phyloP scores from a whole-genome alignment of 2,888 invertebrate species.

The Eupithecia subfuscata region DNA sequence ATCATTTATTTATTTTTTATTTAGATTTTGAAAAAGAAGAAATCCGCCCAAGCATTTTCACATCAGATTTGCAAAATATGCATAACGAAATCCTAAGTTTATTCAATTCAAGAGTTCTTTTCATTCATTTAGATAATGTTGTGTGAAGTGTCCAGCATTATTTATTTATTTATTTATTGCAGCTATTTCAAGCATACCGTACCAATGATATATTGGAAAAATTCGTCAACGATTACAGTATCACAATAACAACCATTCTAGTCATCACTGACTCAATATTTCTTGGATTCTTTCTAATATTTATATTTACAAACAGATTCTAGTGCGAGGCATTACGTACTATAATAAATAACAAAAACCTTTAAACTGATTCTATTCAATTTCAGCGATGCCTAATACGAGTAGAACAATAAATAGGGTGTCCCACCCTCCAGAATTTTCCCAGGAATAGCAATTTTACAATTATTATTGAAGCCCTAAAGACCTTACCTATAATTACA shows the following conservation, averaged over 20 bases:
- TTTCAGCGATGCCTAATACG: constrained; percentile 4
- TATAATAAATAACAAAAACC: no score
- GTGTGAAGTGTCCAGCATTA: no score
- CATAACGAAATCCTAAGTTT: neutral
- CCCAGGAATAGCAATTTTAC: neutral
- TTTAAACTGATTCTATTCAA: neutral
- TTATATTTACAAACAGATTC: neutral
- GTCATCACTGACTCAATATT: constrained; percentile 5
- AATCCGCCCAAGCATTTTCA: neutral
- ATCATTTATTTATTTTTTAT: no score
- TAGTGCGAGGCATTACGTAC: neutral
- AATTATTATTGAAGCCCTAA: neutral
- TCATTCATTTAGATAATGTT: no score
- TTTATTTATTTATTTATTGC: no score
- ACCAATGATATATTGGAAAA: neutral
- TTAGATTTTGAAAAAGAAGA: neutral
- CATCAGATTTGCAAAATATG: neutral
- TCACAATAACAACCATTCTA: neutral
- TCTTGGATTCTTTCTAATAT: neutral
- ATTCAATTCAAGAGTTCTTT: neutral
- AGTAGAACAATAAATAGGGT: neutral
- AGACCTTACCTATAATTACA: neutral
- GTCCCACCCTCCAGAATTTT: constrained; percentile 1
- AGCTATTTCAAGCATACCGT: no score
- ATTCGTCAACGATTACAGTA: neutral